Evolutionary conservation across 35 echinoderm and acorn worm species (phyloP).

Genomic region (Ophiothrix spiculata): DNA sequence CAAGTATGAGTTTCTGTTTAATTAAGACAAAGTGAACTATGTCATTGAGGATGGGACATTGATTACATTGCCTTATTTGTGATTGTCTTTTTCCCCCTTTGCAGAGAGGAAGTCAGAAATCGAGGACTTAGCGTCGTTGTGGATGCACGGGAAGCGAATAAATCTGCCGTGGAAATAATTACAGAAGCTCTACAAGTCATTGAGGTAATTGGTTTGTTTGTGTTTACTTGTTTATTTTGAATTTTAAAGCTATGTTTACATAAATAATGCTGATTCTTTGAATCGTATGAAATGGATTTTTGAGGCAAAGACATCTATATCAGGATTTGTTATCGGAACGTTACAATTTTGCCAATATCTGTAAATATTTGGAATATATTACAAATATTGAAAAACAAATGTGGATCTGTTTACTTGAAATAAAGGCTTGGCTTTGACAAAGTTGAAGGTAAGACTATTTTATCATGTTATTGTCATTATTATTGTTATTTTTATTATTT

Average conservation of each 20-base stretch:
- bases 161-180: slow-evolving; percentile 51
- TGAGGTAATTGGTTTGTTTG: slow-evolving; percentile 65
- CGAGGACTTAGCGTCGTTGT: slow-evolving; percentile 58
- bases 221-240: too few relatives aligned
- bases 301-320: background rate
- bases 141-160: slow-evolving; percentile 59
- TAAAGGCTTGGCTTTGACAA: too few relatives aligned
- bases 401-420: too few relatives aligned
- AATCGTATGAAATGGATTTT: background rate
- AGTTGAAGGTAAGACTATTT: too few relatives aligned
- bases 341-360: too few relatives aligned
- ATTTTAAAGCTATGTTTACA: background rate
- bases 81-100: slow-evolving; percentile 3
- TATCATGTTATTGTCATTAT: too few relatives aligned
- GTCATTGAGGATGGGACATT: background rate
- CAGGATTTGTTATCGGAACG: too few relatives aligned
- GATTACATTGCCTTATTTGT: slow-evolving; percentile 20
- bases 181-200: slow-evolving; percentile 57
- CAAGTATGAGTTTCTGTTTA: background rate
- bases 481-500: too few relatives aligned
- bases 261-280: background rate
- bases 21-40: slow-evolving; percentile 4
- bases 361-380: too few relatives aligned
- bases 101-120: slow-evolving; percentile 59
- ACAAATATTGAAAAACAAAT: too few relatives aligned